Evolutionary conservation across 2,797 vertebrate genomes (phyloP).

Genomic region (Crypturellus tataupa): DNA sequence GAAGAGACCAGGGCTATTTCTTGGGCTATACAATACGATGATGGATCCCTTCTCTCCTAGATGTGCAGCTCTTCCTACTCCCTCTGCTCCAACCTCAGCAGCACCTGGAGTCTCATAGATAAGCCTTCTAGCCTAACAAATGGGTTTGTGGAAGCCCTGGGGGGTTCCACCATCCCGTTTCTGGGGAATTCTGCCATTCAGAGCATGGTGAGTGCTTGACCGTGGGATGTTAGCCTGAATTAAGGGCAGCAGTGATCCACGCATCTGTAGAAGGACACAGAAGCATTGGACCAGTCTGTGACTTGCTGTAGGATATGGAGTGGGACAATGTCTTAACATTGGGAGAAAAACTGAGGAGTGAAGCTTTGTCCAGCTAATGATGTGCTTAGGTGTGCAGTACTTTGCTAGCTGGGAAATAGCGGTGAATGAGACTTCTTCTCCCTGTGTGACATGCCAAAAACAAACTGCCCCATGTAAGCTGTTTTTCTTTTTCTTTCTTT

Average conservation of each 20-base stretch:
- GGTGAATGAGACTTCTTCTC: not conserved
- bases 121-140: slow-evolving; percentile 42
- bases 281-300: not conserved
- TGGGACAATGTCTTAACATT: not conserved
- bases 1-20: not conserved
- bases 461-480: not conserved
- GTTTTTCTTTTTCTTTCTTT: not conserved
- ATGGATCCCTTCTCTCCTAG: slow-evolving; percentile 54
- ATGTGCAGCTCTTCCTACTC: slow-evolving; percentile 82
- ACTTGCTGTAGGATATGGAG: not conserved
- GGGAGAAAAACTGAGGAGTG: not conserved
- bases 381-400: not conserved
- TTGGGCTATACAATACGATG: not conserved
- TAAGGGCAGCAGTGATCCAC: not conserved
- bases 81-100: slow-evolving; percentile 83
- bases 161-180: not conserved
- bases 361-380: not conserved
- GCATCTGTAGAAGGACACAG: not conserved
- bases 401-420: not conserved
- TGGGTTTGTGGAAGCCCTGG: not conserved
- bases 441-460: not conserved
- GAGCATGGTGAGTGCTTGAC: slow-evolving; percentile 69
- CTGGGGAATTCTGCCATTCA: slow-evolving; percentile 51
- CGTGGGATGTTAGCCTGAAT: not conserved
- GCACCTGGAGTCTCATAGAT: slow-evolving; percentile 82